Base-by-base conservation (phyloP, 2,797 vertebrate species). In the Semaprochilodus insignis region DNA sequence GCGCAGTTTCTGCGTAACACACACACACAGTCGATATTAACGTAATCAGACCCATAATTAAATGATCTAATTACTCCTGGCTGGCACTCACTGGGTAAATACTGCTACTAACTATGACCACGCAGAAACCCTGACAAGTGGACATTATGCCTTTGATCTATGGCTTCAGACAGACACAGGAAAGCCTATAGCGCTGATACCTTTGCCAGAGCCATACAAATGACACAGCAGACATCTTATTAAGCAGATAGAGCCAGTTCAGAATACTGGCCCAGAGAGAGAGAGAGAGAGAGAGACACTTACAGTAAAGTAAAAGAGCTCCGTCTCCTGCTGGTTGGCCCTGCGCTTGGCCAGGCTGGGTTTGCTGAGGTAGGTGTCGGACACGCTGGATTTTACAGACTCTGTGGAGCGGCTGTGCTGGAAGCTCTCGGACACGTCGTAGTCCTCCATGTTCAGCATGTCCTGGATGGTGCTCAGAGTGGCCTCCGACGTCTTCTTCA, bases 231-330 rank as follows among this genome's bases (percentile, higher is more conserved):
- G 65, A 55, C 59, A 63, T 44, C 0, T 65, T 55, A 36, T 54
- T 2, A 65, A 62, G 66, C n/a, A 51, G 27, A 21, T 51, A 51
- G n/a, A 34, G 60, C 17, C 2, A 63, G 54, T 19, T 63, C 51
- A 54, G 17, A 72, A 3, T 14, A 80, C 51, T 63, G 51, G 44
- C 14, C 55, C 17, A n/a, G 69, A 63, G 48, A 63, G 27, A n/a
- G 59, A 17, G 73, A n/a, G 78, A 13, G 69, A 19, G 73, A 44
- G 44, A 48, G 44, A 44, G 40, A 44, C 3, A 36, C 94, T 96
- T 93, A 99, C 98, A 14, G 95, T 99, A 92, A 99, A 99, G 90
- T 99, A 99, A 93, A 99, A 99, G 90, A 98, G 97, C 93, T 99
- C 98, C 0, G 98, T 99, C 94, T 99, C 98, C 87, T 99, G 98